Evolutionary conservation across 2,888 invertebrate species (phyloP).

Genomic region (Melanostoma mellinum): DNA sequence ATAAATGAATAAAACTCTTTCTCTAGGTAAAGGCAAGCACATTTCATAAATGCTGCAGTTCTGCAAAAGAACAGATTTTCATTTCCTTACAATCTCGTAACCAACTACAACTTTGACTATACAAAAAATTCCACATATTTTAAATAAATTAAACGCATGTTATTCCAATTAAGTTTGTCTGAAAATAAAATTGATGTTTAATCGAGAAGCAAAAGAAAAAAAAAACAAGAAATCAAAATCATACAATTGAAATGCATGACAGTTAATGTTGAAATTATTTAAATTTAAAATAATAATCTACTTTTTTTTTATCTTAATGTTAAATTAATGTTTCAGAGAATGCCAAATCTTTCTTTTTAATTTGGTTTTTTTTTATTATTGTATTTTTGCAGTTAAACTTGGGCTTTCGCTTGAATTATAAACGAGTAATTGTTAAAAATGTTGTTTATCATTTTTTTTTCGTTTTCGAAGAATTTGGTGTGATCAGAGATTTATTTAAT

Average conservation of each 20-base stretch:
- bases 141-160: conserved; percentile 43
- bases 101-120: background rate
- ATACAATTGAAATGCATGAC: conserved; percentile 69
- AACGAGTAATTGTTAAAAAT: conserved; percentile 78
- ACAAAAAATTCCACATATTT: conserved; percentile 60
- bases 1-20: no score
- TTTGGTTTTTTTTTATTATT: conserved; percentile 46
- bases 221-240: conserved; percentile 25
- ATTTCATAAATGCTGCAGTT: no score
- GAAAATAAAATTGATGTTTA: conserved; percentile 31
- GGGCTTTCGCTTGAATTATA: conserved; percentile 81
- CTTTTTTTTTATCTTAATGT: conserved; percentile 18
- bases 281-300: conserved; percentile 8
- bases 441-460: conserved; percentile 33
- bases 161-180: conserved; percentile 29
- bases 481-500: background rate
- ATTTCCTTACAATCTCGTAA: conserved; percentile 21
- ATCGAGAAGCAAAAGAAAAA: conserved; percentile 9
- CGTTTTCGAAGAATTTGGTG: background rate
- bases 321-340: conserved; percentile 36
- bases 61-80: no score
- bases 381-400: conserved; percentile 79
- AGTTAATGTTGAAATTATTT: conserved; percentile 51
- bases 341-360: conserved; percentile 55
- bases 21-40: no score